A percentile compares a stretch with the other conserved stretches of the same genome.
Evolutionary conservation across 2,113 vertebrate genomes (phyloP).

Genomic region (Aldabrachelys gigantea): DNA sequence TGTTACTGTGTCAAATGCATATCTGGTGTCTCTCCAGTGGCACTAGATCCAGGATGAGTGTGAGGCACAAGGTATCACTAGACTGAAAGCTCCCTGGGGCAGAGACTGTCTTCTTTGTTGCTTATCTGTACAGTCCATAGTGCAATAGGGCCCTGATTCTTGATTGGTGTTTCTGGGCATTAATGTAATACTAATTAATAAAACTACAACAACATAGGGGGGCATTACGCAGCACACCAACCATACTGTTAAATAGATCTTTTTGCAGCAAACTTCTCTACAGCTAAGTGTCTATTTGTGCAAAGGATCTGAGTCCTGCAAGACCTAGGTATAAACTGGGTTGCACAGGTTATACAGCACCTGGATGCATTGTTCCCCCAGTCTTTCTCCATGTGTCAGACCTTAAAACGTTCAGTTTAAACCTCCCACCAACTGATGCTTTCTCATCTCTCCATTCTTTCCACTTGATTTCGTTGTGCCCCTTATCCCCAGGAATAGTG

Average conservation of each 20-base stretch:
- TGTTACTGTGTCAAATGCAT: neutral
- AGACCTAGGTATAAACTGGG: neutral
- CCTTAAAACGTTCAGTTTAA: neutral
- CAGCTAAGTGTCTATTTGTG: neutral
- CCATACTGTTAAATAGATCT: neutral
- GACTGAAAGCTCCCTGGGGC: neutral
- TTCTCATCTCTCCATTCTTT: neutral
- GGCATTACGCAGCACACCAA: neutral
- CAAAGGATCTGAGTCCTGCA: neutral
- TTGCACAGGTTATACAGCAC: no score
- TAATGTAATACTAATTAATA: neutral
- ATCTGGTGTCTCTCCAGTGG: neutral
- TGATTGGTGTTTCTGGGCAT: rapidly evolving
- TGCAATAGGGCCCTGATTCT: neutral
- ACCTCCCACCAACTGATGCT: neutral
- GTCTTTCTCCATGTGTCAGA: neutral
- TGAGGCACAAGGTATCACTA: neutral
- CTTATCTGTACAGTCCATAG: neutral
- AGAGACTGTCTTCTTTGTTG: neutral
- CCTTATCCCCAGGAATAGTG: neutral
- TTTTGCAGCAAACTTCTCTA: neutral
- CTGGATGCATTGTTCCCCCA: neutral
- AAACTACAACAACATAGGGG: neutral
- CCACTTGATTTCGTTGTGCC: neutral
- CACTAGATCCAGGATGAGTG: neutral